These are phyloP conservation scores for Orcinus orca DNA, from an alignment of 2,113 vertebrate genomes.

Conservation along the genomic window DNA sequence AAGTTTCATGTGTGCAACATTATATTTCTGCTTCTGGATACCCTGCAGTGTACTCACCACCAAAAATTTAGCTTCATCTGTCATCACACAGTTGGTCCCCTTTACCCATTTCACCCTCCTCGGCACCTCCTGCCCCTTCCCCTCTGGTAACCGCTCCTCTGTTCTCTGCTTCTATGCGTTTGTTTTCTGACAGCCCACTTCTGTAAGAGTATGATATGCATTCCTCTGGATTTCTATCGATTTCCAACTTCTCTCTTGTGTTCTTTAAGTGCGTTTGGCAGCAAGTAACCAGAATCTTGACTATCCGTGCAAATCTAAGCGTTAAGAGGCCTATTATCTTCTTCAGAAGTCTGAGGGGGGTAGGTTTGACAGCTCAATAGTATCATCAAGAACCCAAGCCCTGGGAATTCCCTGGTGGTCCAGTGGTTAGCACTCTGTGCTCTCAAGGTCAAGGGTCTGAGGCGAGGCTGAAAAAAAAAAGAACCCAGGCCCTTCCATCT, in stretches of 20 bases:
- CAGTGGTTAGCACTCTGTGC: background rate
- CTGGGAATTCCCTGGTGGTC: background rate
- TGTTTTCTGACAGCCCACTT: background rate
- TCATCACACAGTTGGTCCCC: background rate
- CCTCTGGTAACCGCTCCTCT: background rate
- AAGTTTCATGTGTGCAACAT: background rate
- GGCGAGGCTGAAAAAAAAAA: background rate
- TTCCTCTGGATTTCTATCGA: background rate
- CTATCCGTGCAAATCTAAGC: background rate
- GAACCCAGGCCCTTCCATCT: background rate
- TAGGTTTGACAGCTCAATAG: background rate
- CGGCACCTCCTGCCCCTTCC: background rate
- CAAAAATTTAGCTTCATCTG: background rate
- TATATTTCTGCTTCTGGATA: background rate
- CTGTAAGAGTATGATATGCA: background rate
- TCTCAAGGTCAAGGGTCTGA: background rate
- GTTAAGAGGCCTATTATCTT: background rate
- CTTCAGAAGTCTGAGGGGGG: background rate
- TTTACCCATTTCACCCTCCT: background rate
- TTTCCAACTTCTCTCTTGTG: background rate
- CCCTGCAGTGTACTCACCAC: background rate
- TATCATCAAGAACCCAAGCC: background rate
- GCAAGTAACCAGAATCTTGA: background rate
- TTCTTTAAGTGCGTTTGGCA: background rate
- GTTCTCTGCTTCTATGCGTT: background rate